Percentiles rank a stretch among this genome's conserved stretches.
Evolutionary conservation across 2,797 vertebrate species (phyloP).

Genomic region (Oreonectes daqikongensis): DNA sequence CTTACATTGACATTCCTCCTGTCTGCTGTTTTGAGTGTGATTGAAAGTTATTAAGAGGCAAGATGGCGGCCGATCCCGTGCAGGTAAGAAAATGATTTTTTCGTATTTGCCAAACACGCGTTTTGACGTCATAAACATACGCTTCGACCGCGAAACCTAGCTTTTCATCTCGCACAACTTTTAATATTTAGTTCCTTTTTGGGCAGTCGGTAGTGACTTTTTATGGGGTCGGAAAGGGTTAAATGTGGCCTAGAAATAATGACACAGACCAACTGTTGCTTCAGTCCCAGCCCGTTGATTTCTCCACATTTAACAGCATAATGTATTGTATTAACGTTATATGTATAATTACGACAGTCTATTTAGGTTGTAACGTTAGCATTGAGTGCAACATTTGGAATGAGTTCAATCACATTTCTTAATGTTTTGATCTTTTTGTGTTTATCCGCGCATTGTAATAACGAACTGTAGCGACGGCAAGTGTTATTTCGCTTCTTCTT

Average conservation of each 20-base stretch:
- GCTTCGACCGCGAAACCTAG: neutral
- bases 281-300: slow-evolving; percentile 16
- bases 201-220: slow-evolving; percentile 11
- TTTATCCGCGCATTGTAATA: neutral
- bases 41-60: slow-evolving; percentile 65
- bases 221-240: slow-evolving; percentile 29
- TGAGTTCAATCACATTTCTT: neutral
- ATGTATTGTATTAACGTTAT: too few species aligned
- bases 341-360: too few species aligned
- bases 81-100: slow-evolving; percentile 62
- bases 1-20: slow-evolving; percentile 47
- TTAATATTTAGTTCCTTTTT: neutral
- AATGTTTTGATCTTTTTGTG: neutral
- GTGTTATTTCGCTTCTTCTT: neutral
- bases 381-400: neutral
- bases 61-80: slow-evolving; percentile 69
- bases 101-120: neutral
- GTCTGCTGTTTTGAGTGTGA: slow-evolving; percentile 59
- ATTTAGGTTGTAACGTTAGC: neutral
- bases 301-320: neutral
- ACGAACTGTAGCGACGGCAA: neutral
- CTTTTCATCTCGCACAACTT: neutral
- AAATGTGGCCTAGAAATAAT: slow-evolving; percentile 54
- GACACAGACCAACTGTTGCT: slow-evolving; percentile 63
- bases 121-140: neutral